phyloP scores from a whole-genome alignment of 2,888 invertebrate species.

The Papilio elwesi region DNA sequence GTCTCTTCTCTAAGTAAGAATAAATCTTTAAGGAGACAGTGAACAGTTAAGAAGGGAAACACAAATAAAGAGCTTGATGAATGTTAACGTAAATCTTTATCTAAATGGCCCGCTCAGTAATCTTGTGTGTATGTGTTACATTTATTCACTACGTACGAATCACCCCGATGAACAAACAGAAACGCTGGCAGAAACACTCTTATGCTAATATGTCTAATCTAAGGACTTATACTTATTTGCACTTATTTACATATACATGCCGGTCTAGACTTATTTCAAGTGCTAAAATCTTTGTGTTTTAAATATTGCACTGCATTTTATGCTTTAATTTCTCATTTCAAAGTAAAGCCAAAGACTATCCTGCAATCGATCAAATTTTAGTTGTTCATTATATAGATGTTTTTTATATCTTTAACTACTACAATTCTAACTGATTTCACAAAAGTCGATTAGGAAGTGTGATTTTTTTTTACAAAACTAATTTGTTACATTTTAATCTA shows the following conservation, averaged over 20 bases:
- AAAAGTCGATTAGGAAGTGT: too few species aligned
- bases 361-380: too few species aligned
- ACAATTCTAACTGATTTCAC: too few species aligned
- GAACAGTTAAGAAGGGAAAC: slow-evolving; percentile 11
- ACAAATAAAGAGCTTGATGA: slow-evolving; percentile 29
- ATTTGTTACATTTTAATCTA: too few species aligned
- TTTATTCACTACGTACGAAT: slow-evolving; percentile 30
- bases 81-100: slow-evolving; percentile 35
- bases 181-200: neutral
- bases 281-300: slow-evolving; percentile 10
- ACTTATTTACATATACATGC: slow-evolving; percentile 15
- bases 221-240: slow-evolving; percentile 23
- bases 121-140: slow-evolving; percentile 22
- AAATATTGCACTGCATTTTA: too few species aligned
- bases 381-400: too few species aligned
- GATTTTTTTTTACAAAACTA: too few species aligned
- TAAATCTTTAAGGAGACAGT: slow-evolving; percentile 17
- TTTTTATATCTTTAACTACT: too few species aligned
- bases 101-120: slow-evolving; percentile 30
- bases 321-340: too few species aligned
- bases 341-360: too few species aligned
- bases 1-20: slow-evolving; percentile 17
- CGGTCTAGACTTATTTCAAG: slow-evolving; percentile 13
- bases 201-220: slow-evolving; percentile 26
- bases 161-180: slow-evolving; percentile 13